Conservation (phyloP, 2,113 vertebrate species). For the Semnornis frantzii region DNA sequence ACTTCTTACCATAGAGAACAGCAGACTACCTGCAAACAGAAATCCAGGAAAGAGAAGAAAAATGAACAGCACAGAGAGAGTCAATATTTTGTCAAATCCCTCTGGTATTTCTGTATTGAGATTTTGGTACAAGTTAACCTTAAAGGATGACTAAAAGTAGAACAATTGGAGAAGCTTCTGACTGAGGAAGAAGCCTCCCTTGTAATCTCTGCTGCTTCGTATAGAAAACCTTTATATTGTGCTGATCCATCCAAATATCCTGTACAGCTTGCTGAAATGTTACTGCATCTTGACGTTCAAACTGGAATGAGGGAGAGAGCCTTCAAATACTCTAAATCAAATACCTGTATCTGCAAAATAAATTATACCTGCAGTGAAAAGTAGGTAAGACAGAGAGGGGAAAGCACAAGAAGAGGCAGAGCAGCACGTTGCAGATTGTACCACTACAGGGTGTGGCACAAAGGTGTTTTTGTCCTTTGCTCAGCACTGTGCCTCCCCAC, state of each 20-base stretch:
- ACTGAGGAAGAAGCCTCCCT: background rate
- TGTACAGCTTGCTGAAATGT: background rate
- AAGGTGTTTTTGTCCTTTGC: background rate
- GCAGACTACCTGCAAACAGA: background rate
- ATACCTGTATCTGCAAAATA: background rate
- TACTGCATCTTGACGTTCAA: background rate
- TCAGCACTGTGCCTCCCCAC: background rate
- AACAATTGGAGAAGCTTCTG: background rate
- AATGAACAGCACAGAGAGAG: background rate
- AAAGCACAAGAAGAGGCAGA: rapidly evolving
- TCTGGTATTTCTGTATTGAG: background rate
- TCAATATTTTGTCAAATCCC: background rate
- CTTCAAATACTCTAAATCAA: background rate
- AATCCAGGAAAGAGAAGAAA: background rate
- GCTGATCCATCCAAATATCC: background rate
- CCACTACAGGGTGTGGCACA: background rate
- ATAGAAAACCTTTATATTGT: background rate
- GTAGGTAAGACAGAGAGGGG: background rate
- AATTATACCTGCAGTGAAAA: background rate
- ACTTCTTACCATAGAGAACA: background rate
- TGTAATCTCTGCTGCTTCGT: background rate
- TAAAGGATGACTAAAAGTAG: background rate
- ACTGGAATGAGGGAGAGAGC: background rate
- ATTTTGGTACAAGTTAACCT: background rate
- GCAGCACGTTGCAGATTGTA: background rate